Evolutionary conservation across 2,888 invertebrate species (phyloP).

Genomic region (Andricus quercusramuli): DNA sequence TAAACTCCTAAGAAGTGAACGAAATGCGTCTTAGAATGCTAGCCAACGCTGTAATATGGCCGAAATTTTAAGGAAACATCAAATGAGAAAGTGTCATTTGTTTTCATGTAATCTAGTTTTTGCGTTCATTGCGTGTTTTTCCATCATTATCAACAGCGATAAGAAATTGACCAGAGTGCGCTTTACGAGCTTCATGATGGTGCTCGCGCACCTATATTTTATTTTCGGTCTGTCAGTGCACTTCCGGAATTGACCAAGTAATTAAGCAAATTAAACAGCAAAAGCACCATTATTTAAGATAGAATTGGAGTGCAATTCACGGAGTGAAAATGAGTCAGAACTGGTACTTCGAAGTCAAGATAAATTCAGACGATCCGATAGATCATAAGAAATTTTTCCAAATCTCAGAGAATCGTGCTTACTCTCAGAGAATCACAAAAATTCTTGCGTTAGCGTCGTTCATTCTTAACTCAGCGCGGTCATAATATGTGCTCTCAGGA

Average conservation of each 20-base stretch:
- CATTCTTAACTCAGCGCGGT: no score
- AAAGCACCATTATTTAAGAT: not conserved
- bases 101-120: not conserved
- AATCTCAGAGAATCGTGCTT: no score
- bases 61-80: not conserved
- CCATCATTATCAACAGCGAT: not conserved
- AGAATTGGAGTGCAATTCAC: not conserved
- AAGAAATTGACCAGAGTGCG: not conserved
- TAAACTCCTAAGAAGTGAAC: constrained; percentile 49
- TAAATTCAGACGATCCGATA: no score
- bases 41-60: constrained; percentile 19
- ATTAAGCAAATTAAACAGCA: not conserved
- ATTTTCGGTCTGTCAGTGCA: not conserved
- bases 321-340: no score
- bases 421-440: no score
- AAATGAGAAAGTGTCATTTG: not conserved
- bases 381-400: no score
- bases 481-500: no score
- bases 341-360: no score
- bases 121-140: not conserved
- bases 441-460: no score
- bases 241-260: not conserved
- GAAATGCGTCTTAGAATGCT: constrained; percentile 42
- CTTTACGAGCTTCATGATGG: not conserved
- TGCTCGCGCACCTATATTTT: not conserved